Evolutionary conservation across 2,113 vertebrate species (phyloP).

Genomic region (Odontesthes bonariensis): DNA sequence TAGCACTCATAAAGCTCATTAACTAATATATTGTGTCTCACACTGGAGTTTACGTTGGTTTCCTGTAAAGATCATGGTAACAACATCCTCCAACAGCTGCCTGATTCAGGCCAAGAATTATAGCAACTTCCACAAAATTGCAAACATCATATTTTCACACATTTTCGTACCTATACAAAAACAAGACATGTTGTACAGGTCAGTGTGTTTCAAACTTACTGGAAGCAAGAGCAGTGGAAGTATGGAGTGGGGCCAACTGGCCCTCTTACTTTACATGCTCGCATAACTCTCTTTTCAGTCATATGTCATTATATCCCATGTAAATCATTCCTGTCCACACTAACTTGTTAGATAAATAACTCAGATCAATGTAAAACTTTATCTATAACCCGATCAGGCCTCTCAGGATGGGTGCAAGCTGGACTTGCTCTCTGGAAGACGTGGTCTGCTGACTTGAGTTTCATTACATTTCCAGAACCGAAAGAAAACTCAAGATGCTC

Average conservation of each 20-base stretch:
- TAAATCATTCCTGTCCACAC: background rate
- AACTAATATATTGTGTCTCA: slow-evolving; percentile 5
- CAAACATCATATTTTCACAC: background rate
- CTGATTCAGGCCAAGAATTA: slow-evolving; percentile 1
- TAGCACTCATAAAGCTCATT: background rate
- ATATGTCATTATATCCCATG: background rate
- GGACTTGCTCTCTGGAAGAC: no score
- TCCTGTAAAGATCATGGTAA: background rate
- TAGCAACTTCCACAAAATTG: background rate
- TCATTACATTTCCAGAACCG: no score
- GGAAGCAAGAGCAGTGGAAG: background rate
- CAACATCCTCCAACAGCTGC: background rate
- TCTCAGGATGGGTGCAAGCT: no score
- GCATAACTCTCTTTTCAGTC: background rate
- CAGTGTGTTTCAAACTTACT: no score
- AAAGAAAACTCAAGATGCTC: no score
- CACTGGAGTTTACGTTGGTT: slow-evolving; percentile 2
- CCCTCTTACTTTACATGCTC: background rate
- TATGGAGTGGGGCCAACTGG: background rate
- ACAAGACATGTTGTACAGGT: no score
- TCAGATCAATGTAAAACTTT: no score
- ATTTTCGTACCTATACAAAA: no score
- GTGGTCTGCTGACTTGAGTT: no score
- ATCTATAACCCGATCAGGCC: no score
- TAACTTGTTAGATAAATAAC: no score